Base-by-base conservation (phyloP, 2,888 invertebrate species). In the Habroteleia sp. region DNA sequence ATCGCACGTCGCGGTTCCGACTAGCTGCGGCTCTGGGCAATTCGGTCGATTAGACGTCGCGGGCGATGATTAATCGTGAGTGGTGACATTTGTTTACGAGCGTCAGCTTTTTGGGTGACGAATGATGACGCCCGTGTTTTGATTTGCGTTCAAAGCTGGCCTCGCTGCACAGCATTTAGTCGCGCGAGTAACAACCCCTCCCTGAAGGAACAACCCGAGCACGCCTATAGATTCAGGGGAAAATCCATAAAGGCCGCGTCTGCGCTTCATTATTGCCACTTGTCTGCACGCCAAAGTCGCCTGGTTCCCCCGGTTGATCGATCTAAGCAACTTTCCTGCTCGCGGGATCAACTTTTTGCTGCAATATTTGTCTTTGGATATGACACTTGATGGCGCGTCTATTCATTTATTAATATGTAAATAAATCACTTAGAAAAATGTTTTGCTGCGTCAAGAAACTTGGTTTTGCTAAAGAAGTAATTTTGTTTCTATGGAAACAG, bases 211-310 rank as follows among this genome's bases (percentile, higher is more conserved):
- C 52, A 23, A 58, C 42, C 72, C 56, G 42, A 48, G 63, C 13
- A 71, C 58, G 50, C 48, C 66, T 68, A 73, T 25, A 72, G 69
- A 60, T 72, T 71, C 74, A 77, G 52, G 81, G 83, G 85, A 88
- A 88, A 88, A 88, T 88, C 88, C 85, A 88, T 88, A 88, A 87
- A 83, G 78, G 74, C 56, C 81, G 88, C 87, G 88, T 82, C 85
- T 88, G 88, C 88, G 88, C 87, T 41, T 48, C 46, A 46, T 66
- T 71, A 62, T 75, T 77, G 10, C 27, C 39, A 54, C 52, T 68
- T 60, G 54, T 50, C 68, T 37, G 39, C 60, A 16, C 42, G 52
- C 27, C 54, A 25, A 27, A 50, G 31, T 46, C 37, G 48, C 39
- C 44, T 44, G 48, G 42, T 66, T 66, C 33, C 14, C 27, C 29